Percentiles rank a stretch among this genome's conserved stretches.
Conservation (phyloP, 1,140 invertebrate genomes). For the Callitettix versicolor region DNA sequence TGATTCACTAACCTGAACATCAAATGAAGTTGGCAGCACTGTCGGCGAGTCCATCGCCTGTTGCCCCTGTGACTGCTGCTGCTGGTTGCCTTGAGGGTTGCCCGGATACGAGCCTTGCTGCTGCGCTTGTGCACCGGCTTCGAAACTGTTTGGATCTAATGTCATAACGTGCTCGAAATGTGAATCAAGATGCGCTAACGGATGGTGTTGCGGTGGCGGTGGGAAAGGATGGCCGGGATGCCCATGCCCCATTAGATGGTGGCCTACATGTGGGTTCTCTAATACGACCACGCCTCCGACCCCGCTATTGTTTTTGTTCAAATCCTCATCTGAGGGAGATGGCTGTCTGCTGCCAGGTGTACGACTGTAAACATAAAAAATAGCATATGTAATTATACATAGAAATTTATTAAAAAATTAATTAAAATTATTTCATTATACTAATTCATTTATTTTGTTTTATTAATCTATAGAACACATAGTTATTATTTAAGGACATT, state of each 20-base stretch:
- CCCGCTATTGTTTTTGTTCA: slow-evolving; percentile 43
- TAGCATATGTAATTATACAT: too few relatives aligned
- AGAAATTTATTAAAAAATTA: too few relatives aligned
- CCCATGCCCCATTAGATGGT: slow-evolving; percentile 40
- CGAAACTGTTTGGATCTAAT: slow-evolving; percentile 10
- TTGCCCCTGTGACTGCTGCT: slow-evolving; percentile 41
- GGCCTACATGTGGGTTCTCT: slow-evolving; percentile 36
- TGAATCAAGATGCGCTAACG: slow-evolving; percentile 16
- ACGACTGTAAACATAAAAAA: slow-evolving; percentile 45
- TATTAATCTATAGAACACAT: too few relatives aligned
- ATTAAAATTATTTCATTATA: too few relatives aligned
- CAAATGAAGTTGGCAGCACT: slow-evolving; percentile 37
- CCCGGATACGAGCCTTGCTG: slow-evolving; percentile 8
- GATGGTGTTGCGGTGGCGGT: slow-evolving; percentile 28
- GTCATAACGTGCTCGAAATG: slow-evolving; percentile 27
- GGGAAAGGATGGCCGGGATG: slow-evolving; percentile 30
- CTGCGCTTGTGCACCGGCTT: slow-evolving; percentile 15
- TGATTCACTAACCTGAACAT: slow-evolving; percentile 38
- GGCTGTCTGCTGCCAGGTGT: slow-evolving; percentile 82
- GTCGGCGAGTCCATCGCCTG: slow-evolving; percentile 37
- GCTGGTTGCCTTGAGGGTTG: slow-evolving; percentile 28
- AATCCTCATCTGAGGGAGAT: slow-evolving; percentile 77
- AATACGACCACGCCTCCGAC: slow-evolving; percentile 31
- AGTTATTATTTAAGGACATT: too few relatives aligned
- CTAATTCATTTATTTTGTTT: too few relatives aligned